These are phyloP conservation scores for Saiga tatarica DNA, from an alignment of 2,113 vertebrate species.

Conservation along the genomic window DNA sequence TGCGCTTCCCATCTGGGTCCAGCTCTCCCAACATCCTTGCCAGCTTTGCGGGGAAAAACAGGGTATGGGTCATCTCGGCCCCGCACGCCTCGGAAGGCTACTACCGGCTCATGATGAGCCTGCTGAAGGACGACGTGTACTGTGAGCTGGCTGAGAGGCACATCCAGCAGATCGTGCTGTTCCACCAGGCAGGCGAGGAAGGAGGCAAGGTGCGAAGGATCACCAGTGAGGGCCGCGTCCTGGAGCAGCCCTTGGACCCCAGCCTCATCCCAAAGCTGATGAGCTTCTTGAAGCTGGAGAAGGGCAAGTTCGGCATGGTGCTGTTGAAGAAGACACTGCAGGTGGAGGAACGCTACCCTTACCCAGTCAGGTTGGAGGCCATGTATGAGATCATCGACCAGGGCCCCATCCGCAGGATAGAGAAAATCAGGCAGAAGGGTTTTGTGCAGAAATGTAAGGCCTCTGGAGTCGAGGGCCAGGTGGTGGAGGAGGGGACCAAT, in stretches of 20 bases:
- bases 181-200: constrained; percentile 93
- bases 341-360: constrained; percentile 96
- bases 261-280: constrained; percentile 92
- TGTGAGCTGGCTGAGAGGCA: constrained; percentile 96
- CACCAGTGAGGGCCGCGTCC: constrained; percentile 91
- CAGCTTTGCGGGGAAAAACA: constrained; percentile 94
- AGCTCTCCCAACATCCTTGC: constrained; percentile 93
- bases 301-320: constrained; percentile 98
- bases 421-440: constrained; percentile 95
- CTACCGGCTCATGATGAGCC: constrained; percentile 97
- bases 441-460: constrained; percentile 95
- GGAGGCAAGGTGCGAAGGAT: constrained; percentile 93
- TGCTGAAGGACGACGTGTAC: constrained; percentile 94
- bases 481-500: constrained; percentile 82
- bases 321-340: constrained; percentile 96
- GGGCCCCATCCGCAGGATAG: constrained; percentile 91
- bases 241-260: constrained; percentile 92
- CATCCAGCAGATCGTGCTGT: constrained; percentile 95
- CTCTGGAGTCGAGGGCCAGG: constrained; percentile 94
- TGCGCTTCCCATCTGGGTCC: constrained; percentile 87
- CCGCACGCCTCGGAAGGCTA: constrained; percentile 96
- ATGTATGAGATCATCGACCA: constrained; percentile 97
- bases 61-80: constrained; percentile 94
- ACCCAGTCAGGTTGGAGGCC: constrained; percentile 96
- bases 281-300: constrained; percentile 95